Base-by-base conservation (phyloP, 2,113 vertebrate species). In the Tetraodon nigroviridis region DNA sequence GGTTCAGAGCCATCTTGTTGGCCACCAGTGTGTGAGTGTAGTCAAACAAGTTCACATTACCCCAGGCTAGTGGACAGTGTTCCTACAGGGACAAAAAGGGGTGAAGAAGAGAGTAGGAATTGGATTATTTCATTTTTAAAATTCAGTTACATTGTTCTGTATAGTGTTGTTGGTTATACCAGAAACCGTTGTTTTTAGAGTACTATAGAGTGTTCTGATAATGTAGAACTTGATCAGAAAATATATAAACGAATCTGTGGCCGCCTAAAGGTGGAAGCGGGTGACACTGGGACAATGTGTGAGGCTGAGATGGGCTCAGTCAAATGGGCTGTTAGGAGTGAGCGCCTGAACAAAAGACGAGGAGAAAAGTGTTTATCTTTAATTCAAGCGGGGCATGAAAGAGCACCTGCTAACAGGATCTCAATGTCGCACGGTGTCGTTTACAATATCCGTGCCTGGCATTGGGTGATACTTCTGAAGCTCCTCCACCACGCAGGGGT, bases 11-110 rank as follows among this genome's bases (percentile, higher is more conserved):
- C 94, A 98, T 97, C 87, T 99, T 99, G 74, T 94, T 95, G 76
- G 96, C 94, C 57, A 98, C 96, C 54, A 99, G 88, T 51, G 93
- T 98, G 87, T 97, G 93, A 47, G 94, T 99, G 73, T 99, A 99
- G 88, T 99, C 96, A 84, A 99, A 99, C 83, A 98, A 87, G 83
- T 99, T 99, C 87, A 98, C 92, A 63, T 98, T 99, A 75, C 96
- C 96, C 96, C 96, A 99, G 56, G 95, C 95, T 75, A 99, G 86
- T 10, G 96, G 96, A 78, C 96, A 99, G 37, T 88, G 86, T 54
- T 88, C 86, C 86, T 88, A 16, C 8, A 46, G 19, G 16, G 7
- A 3, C 3, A 37, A 4, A 52, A 11, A 55, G 32, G 32, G 32
- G 32, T 37, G 2, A 54, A 7, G 17, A n/a, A 51, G 18, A 67